Conservation (phyloP, 2,888 invertebrate genomes). For the Plusia festucae region DNA sequence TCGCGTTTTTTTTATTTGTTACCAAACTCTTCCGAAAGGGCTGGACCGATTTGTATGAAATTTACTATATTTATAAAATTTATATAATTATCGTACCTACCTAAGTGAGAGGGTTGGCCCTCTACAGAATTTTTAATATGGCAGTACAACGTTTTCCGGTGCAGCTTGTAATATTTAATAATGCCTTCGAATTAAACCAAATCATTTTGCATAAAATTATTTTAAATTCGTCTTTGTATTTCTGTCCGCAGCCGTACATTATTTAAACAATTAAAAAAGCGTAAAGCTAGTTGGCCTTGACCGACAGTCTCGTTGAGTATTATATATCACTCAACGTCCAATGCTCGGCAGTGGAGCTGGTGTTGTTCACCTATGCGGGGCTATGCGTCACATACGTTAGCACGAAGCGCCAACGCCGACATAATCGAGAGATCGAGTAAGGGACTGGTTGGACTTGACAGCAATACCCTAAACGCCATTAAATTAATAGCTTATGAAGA, state of each 20-base stretch:
- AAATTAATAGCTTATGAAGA: no score
- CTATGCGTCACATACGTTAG: conserved; percentile 5
- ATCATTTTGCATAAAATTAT: no score
- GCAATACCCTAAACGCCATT: background rate
- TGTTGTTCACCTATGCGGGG: conserved; percentile 6
- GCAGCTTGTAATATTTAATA: no score
- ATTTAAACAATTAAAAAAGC: conserved; percentile 6
- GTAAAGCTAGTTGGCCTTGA: conserved; percentile 2
- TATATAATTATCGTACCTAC: no score
- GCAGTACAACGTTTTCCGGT: no score
- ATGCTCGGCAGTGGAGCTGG: conserved; percentile 1
- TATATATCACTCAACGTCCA: conserved; percentile 3
- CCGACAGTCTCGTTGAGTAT: background rate
- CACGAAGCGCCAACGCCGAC: background rate
- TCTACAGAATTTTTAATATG: no score
- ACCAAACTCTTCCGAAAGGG: no score
- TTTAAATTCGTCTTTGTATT: background rate
- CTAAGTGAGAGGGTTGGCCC: no score
- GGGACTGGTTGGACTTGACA: background rate
- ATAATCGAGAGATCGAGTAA: background rate
- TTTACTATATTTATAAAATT: no score
- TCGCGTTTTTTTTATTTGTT: no score
- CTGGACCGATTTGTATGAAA: no score
- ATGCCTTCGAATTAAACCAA: no score
- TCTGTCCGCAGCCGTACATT: background rate